These are phyloP conservation scores for Spilosoma lubricipeda DNA, from an alignment of 2,888 invertebrate genomes.

Conservation along the genomic window DNA sequence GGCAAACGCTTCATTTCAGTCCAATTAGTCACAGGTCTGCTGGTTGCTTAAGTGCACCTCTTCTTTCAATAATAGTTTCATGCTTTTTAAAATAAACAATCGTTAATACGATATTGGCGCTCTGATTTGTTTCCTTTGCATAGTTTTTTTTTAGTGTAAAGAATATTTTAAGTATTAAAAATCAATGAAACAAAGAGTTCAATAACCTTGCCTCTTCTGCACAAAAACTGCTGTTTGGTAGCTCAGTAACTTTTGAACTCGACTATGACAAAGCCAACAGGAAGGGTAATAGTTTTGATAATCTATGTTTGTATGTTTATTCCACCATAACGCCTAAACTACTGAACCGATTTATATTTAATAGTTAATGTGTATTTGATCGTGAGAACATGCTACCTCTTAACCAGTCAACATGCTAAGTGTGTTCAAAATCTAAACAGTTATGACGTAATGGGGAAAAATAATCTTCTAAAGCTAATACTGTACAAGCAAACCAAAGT, in stretches of 20 bases:
- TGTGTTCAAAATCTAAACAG: neutral
- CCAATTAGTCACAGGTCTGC: slow-evolving; percentile 42
- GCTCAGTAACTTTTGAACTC: no score
- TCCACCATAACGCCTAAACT: no score
- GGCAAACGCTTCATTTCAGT: slow-evolving; percentile 33
- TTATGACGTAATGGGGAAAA: neutral
- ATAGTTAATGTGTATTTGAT: neutral
- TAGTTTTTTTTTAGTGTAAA: neutral
- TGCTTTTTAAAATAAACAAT: slow-evolving; percentile 30
- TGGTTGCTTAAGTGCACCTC: slow-evolving; percentile 39
- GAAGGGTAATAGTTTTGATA: no score
- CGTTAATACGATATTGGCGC: slow-evolving; percentile 30
- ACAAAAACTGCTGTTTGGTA: no score
- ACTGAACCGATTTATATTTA: neutral
- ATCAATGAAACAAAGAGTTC: neutral
- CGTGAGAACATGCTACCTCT: neutral
- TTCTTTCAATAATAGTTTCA: slow-evolving; percentile 40
- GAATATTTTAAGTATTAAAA: slow-evolving; percentile 7
- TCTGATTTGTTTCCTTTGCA: slow-evolving; percentile 33
- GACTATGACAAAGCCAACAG: no score
- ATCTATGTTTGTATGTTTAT: no score
- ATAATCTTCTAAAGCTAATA: neutral
- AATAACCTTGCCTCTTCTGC: neutral
- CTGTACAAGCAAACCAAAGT: slow-evolving; percentile 4
- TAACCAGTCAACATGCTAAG: neutral